Conservation (phyloP, 1,140 invertebrate species). For the Myzus persicae region DNA sequence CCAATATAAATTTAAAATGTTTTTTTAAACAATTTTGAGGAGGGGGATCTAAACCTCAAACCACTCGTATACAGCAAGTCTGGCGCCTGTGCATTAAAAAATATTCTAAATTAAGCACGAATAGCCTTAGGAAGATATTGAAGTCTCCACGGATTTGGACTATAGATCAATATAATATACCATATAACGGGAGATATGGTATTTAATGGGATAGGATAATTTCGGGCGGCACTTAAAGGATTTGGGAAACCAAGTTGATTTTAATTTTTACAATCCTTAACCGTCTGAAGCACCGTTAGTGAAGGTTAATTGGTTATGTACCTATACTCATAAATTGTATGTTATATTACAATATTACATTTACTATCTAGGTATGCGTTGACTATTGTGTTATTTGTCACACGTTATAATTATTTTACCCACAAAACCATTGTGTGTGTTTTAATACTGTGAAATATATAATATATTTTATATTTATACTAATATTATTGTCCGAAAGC, state of each 20-base stretch:
- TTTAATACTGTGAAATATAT: neutral
- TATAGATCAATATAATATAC: neutral
- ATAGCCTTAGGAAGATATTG: neutral
- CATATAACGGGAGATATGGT: neutral
- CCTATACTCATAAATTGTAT: neutral
- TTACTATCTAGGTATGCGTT: neutral
- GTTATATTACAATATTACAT: too few species aligned
- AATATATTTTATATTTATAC: neutral
- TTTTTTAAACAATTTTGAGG: neutral
- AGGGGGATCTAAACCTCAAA: neutral
- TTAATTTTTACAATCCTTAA: neutral
- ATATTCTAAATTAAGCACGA: neutral
- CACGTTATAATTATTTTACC: neutral
- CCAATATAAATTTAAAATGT: neutral
- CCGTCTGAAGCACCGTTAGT: too few species aligned
- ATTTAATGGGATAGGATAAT: neutral
- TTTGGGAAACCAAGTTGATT: neutral
- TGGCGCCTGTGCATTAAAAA: neutral
- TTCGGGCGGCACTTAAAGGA: neutral
- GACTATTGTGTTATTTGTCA: neutral
- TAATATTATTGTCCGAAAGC: neutral
- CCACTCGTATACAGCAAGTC: neutral
- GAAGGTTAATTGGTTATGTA: neutral
- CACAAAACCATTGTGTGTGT: neutral
- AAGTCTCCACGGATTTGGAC: neutral